A percentile compares a stretch with the other conserved stretches of the same genome.
Conservation (phyloP, 2,888 invertebrate genomes). For the Hypena proboscidalis region DNA sequence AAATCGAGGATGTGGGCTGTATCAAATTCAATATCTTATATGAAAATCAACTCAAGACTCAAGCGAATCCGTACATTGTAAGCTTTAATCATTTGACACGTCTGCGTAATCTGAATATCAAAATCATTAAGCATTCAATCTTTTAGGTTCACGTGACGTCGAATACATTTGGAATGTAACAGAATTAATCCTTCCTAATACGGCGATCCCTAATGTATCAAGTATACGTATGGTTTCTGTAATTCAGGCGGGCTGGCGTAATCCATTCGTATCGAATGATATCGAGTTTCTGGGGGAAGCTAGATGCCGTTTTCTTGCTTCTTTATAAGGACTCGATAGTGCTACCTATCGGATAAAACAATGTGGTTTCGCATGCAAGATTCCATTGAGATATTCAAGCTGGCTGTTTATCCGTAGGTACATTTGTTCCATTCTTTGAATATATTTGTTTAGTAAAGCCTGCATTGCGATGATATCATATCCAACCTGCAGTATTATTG, state of each 20-base stretch:
- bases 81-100: conserved; percentile 20
- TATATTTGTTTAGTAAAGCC: conserved; percentile 34
- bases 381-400: conserved; percentile 23
- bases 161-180: conserved; percentile 67
- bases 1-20: too few species aligned
- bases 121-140: conserved; percentile 51
- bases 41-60: conserved; percentile 3
- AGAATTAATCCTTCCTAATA: conserved; percentile 78
- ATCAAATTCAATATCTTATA: neutral
- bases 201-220: conserved; percentile 74
- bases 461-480: conserved; percentile 27
- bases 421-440: conserved; percentile 34
- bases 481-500: neutral
- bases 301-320: conserved; percentile 62
- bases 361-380: conserved; percentile 24
- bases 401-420: conserved; percentile 31
- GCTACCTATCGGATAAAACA: conserved; percentile 32
- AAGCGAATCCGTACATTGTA: neutral
- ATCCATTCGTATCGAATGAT: conserved; percentile 73
- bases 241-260: conserved; percentile 78
- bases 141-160: conserved; percentile 58
- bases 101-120: conserved; percentile 12
- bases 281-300: conserved; percentile 74
- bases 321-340: conserved; percentile 49
- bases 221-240: conserved; percentile 81